These are phyloP conservation scores for Strix aluco DNA, from an alignment of 2,113 vertebrate genomes.

Conservation along the genomic window DNA sequence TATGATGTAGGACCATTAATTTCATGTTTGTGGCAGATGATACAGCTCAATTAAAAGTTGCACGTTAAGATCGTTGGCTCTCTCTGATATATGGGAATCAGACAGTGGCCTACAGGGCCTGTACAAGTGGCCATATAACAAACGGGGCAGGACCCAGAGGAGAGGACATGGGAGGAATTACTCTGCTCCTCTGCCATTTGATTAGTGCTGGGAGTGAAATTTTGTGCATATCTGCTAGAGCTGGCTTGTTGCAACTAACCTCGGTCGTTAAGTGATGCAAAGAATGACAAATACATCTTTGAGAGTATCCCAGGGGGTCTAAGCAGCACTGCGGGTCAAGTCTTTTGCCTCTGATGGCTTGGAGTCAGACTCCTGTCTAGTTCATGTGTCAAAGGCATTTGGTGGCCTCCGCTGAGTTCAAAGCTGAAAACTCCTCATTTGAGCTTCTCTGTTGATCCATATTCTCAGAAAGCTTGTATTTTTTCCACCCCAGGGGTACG, in stretches of 20 bases:
- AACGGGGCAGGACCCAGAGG: not conserved
- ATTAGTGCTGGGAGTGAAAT: not conserved
- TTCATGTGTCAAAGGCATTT: not conserved
- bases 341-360: slow-evolving; percentile 1
- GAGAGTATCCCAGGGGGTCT: not conserved
- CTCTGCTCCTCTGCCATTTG: not conserved
- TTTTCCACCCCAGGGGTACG: not conserved
- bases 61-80: not conserved
- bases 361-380: not conserved
- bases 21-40: slow-evolving; percentile 68
- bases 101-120: not conserved
- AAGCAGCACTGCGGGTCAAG: not conserved
- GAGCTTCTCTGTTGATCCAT: not conserved
- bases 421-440: not conserved
- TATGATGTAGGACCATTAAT: slow-evolving; percentile 71
- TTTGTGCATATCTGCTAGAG: not conserved
- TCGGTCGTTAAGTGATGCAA: not conserved
- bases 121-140: not conserved
- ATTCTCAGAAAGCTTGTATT: not conserved
- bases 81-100: not conserved
- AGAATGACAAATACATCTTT: not conserved
- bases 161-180: not conserved
- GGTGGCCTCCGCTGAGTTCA: not conserved
- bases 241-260: not conserved
- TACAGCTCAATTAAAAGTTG: slow-evolving; percentile 65